Percentiles rank a stretch among this genome's conserved stretches.
Conservation (phyloP, 2,888 invertebrate species). For the Drosophila sordidula region DNA sequence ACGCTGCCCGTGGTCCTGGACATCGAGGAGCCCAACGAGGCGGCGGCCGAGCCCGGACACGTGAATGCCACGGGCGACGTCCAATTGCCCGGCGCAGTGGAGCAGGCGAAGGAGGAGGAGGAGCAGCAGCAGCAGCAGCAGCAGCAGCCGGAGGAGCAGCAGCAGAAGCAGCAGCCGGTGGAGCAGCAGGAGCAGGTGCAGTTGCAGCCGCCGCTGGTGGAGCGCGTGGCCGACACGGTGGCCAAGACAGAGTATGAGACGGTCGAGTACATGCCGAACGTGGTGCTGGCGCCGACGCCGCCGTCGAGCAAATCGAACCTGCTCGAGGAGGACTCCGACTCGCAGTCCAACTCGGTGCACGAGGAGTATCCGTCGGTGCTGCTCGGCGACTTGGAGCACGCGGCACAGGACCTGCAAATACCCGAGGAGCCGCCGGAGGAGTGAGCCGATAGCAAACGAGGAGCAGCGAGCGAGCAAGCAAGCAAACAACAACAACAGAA, state of each 20-base stretch:
- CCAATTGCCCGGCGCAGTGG: constrained; percentile 8
- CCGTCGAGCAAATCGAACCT: constrained; percentile 62
- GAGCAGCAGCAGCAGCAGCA: constrained; percentile 6
- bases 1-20: constrained; percentile 69
- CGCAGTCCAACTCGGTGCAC: constrained; percentile 84
- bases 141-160: constrained; percentile 21
- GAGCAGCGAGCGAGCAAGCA: no score
- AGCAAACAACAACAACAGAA: background rate
- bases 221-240: constrained; percentile 59
- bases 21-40: constrained; percentile 59
- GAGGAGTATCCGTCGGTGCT: constrained; percentile 80
- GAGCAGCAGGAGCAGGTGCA: constrained; percentile 27
- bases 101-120: constrained; percentile 13
- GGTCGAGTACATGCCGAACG: constrained; percentile 81
- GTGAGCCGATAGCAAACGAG: constrained; percentile 53
- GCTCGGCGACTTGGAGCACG: constrained; percentile 66
- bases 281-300: constrained; percentile 63
- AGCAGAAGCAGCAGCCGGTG: background rate
- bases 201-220: constrained; percentile 13
- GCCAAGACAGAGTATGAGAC: constrained; percentile 83
- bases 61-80: constrained; percentile 19
- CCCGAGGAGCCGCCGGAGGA: constrained; percentile 85
- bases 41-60: background rate
- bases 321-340: constrained; percentile 81
- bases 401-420: constrained; percentile 83